phyloP scores from a whole-genome alignment of 2,888 invertebrate species.

The Spisula subtruncata region DNA sequence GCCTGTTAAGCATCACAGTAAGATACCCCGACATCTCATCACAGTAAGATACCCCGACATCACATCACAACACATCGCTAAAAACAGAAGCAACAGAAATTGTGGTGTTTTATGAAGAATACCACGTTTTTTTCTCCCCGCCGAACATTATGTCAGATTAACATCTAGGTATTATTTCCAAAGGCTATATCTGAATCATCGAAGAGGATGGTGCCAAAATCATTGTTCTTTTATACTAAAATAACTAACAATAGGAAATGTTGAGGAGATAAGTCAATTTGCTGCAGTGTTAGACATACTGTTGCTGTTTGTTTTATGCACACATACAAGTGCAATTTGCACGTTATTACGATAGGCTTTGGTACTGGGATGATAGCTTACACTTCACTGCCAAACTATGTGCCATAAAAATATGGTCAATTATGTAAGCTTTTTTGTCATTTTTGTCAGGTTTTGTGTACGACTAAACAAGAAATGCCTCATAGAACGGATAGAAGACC shows the following conservation, averaged over 20 bases:
- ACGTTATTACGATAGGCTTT: slow-evolving; percentile 10
- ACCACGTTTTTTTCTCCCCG: slow-evolving; percentile 8
- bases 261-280: slow-evolving; percentile 55
- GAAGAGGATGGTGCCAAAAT: slow-evolving; percentile 55
- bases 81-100: slow-evolving; percentile 5
- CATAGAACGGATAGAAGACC: neutral
- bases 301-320: neutral
- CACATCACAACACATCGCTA: neutral
- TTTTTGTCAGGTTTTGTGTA: neutral
- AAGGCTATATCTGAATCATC: slow-evolving; percentile 51
- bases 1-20: slow-evolving; percentile 7
- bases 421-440: neutral
- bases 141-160: slow-evolving; percentile 44
- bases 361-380: neutral
- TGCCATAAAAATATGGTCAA: slow-evolving; percentile 15
- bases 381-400: neutral
- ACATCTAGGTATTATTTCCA: slow-evolving; percentile 43
- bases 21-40: neutral
- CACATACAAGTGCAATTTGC: neutral
- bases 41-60: neutral
- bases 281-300: neutral
- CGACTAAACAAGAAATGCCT: neutral
- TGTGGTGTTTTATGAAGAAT: slow-evolving; percentile 17
- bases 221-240: slow-evolving; percentile 58
- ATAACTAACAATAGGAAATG: slow-evolving; percentile 47